phyloP scores from a whole-genome alignment of 2,797 vertebrate genomes.

The Merluccius polli region DNA sequence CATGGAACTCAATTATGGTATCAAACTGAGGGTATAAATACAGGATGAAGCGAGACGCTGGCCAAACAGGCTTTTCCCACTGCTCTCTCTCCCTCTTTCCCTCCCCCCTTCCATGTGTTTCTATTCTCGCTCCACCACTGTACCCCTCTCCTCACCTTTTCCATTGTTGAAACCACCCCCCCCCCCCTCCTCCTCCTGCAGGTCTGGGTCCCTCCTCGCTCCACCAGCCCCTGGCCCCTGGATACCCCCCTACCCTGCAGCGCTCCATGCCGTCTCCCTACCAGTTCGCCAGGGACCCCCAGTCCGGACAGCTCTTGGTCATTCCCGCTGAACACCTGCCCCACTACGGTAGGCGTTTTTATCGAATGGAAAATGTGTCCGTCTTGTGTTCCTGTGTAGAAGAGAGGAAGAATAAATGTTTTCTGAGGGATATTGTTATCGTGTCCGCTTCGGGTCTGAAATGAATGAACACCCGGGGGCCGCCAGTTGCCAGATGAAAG shows the following conservation, averaged over 20 bases:
- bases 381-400: background rate
- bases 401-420: background rate
- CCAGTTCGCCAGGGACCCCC: slow-evolving; percentile 93
- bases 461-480: background rate
- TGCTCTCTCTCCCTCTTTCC: slow-evolving; percentile 1
- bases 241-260: slow-evolving; percentile 82
- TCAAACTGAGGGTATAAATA: slow-evolving; percentile 6
- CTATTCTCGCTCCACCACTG: background rate
- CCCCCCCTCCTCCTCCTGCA: slow-evolving; percentile 44
- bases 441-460: background rate
- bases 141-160: background rate
- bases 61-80: slow-evolving; percentile 19
- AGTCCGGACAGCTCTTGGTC: slow-evolving; percentile 92
- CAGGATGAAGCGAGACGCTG: slow-evolving; percentile 14
- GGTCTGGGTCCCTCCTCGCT: slow-evolving; percentile 87
- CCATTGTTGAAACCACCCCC: background rate
- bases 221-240: slow-evolving; percentile 87
- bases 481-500: background rate
- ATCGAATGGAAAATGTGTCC: no score
- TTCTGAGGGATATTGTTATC: background rate
- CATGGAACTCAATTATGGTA: slow-evolving; percentile 14
- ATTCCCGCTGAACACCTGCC: slow-evolving; percentile 92
- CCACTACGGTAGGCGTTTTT: slow-evolving; percentile 84
- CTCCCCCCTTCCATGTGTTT: background rate
- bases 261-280: slow-evolving; percentile 87